phyloP scores from a whole-genome alignment of 2,797 vertebrate genomes.

The Galagoides demidoff region DNA sequence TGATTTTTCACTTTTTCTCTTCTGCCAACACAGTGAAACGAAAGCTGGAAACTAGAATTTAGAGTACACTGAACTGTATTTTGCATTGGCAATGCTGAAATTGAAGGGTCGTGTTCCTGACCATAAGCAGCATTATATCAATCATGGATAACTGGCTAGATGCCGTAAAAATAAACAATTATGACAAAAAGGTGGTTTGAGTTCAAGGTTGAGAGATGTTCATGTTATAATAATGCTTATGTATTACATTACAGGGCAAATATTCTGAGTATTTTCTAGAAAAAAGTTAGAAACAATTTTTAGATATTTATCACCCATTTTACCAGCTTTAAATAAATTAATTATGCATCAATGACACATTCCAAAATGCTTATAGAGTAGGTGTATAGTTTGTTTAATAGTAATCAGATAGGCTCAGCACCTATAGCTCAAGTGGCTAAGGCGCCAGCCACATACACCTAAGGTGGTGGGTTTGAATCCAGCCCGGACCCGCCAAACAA shows the following conservation, averaged over 20 bases:
- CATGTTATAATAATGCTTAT: neutral
- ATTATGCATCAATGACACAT: neutral
- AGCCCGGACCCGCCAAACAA: no score
- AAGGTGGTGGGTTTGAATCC: no score
- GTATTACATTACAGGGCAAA: neutral
- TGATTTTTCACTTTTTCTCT: neutral
- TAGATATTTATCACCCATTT: neutral
- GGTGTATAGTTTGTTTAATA: neutral
- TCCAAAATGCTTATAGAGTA: neutral
- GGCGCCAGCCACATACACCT: no score
- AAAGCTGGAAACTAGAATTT: neutral
- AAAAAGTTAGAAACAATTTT: constrained; percentile 4
- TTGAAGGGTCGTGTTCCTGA: neutral
- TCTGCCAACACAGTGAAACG: neutral
- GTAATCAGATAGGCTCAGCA: neutral
- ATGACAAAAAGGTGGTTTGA: neutral
- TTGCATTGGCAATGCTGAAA: neutral
- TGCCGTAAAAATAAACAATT: neutral
- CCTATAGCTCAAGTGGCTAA: no score
- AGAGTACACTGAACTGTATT: neutral
- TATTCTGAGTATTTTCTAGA: neutral
- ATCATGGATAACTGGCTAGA: neutral
- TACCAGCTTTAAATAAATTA: neutral
- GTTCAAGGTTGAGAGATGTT: neutral
- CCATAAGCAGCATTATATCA: neutral